phyloP scores from a whole-genome alignment of 2,113 vertebrate species.

The Loxodonta africana region DNA sequence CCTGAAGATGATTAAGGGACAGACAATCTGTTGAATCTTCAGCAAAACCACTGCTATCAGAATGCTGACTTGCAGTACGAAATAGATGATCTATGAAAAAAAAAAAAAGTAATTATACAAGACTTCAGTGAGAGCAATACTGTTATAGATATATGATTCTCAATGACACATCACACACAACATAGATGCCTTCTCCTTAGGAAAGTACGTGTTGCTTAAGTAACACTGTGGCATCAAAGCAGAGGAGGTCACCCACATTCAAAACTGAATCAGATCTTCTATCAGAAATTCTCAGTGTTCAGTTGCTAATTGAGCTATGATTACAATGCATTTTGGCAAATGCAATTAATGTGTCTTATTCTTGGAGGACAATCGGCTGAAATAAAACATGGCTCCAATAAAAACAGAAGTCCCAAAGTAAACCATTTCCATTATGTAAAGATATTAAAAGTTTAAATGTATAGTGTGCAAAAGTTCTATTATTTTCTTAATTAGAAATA shows the following conservation, averaged over 20 bases:
- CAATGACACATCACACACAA: not conserved
- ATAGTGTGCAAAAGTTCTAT: not conserved
- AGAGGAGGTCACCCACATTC: not conserved
- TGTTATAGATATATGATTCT: not conserved
- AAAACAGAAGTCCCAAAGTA: conserved; percentile 11
- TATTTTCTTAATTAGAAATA: conserved; percentile 53
- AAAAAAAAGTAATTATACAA: not conserved
- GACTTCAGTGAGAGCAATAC: not conserved
- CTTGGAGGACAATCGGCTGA: not conserved
- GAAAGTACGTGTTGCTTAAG: not conserved
- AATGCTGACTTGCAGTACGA: conserved; percentile 95
- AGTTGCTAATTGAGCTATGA: conserved; percentile 10
- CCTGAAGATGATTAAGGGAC: conserved; percentile 92
- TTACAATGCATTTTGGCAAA: conserved; percentile 31
- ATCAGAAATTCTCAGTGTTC: conserved; percentile 24
- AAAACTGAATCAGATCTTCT: conserved; percentile 25
- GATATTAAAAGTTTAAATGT: conserved; percentile 29
- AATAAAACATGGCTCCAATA: conserved; percentile 39
- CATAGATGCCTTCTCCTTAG: not conserved
- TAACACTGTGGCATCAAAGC: not conserved
- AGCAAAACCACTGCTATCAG: conserved; percentile 98
- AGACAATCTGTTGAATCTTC: conserved; percentile 94
- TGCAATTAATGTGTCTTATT: conserved; percentile 20
- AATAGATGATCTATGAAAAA: conserved; percentile 90
- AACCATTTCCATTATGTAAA: conserved; percentile 47